phyloP scores from a whole-genome alignment of 2,113 vertebrate genomes.

The Lanius ludovicianus region DNA sequence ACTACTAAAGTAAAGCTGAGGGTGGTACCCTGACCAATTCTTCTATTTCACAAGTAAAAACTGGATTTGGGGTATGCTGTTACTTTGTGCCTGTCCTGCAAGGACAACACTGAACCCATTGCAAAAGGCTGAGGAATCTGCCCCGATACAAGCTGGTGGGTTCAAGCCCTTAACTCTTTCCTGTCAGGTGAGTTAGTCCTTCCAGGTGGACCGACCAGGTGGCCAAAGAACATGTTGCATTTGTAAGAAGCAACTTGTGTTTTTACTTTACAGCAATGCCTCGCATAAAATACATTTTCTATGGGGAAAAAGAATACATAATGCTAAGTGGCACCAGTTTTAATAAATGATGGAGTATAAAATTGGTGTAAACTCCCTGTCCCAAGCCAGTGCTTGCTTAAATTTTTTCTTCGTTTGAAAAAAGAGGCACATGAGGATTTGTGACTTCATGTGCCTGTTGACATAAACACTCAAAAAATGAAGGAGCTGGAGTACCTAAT shows the following conservation, averaged over 20 bases:
- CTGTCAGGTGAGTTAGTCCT: background rate
- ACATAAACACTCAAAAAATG: background rate
- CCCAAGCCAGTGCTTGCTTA: background rate
- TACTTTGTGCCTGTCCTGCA: background rate
- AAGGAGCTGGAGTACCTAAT: background rate
- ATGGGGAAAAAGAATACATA: background rate
- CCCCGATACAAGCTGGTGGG: fast-evolving
- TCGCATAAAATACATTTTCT: background rate
- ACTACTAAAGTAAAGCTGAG: background rate
- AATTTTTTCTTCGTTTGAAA: background rate
- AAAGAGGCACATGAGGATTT: background rate
- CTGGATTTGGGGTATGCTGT: background rate
- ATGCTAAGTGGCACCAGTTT: background rate
- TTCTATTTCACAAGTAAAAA: background rate
- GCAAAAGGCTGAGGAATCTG: background rate
- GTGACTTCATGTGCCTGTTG: fast-evolving
- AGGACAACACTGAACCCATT: background rate
- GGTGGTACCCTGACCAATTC: too few relatives aligned
- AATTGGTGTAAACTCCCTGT: background rate
- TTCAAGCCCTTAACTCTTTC: background rate
- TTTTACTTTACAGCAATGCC: background rate
- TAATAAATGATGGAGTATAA: background rate
- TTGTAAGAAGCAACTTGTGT: background rate
- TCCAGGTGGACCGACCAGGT: background rate
- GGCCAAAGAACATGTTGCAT: background rate